Conservation (phyloP, 2,113 vertebrate species). For the Thamnaconus septentrionalis region DNA sequence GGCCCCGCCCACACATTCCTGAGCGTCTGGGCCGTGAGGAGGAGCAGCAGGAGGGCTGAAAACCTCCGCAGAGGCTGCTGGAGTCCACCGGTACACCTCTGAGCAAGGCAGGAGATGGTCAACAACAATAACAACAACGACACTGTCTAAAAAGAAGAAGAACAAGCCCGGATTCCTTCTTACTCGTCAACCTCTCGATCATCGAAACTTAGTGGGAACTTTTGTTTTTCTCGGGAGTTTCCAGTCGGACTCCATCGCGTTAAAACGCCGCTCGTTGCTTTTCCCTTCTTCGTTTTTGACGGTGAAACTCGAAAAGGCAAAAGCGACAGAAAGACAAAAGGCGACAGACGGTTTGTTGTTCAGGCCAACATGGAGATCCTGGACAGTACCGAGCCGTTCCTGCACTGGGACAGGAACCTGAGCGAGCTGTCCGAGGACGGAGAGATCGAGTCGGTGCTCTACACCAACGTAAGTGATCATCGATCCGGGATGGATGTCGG, state of each 20-base stretch:
- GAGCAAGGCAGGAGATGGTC: conserved; percentile 42
- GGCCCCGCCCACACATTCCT: conserved; percentile 64
- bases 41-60: conserved; percentile 15
- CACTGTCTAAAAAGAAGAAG: no score
- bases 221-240: conserved; percentile 23
- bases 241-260: neutral
- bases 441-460: conserved; percentile 83
- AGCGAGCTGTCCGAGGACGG: conserved; percentile 92
- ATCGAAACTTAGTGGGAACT: conserved; percentile 11
- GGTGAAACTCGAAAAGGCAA: no score
- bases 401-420: conserved; percentile 92
- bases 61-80: conserved; percentile 8
- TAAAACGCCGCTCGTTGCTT: no score
- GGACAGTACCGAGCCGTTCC: conserved; percentile 82
- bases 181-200: no score
- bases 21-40: conserved; percentile 40
- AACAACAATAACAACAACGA: conserved; percentile 31
- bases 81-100: conserved; percentile 22
- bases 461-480: conserved; percentile 84
- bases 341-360: neutral
- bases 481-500: neutral
- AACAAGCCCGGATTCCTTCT: no score
- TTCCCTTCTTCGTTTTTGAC: no score
- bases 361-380: conserved; percentile 83
- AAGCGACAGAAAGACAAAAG: no score